phyloP scores from a whole-genome alignment of 2,113 vertebrate genomes.

The Melanostigma gelatinosum region DNA sequence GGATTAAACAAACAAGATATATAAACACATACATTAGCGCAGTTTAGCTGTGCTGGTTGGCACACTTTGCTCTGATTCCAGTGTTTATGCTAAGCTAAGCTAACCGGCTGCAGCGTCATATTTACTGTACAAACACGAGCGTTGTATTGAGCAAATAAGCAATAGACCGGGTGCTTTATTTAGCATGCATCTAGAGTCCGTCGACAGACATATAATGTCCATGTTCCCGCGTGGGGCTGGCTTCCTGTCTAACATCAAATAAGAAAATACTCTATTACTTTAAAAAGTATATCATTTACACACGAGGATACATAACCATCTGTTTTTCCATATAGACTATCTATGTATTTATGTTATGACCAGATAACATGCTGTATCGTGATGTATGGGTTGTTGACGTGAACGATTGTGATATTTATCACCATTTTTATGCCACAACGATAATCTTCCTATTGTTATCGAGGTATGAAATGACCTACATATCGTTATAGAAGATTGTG shows the following conservation, averaged over 20 bases:
- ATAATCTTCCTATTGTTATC: too few species aligned
- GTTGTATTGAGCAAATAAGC: background rate
- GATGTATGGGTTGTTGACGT: too few species aligned
- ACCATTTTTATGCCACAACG: too few species aligned
- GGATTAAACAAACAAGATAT: background rate
- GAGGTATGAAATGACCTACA: too few species aligned
- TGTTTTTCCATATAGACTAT: background rate
- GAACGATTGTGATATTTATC: too few species aligned
- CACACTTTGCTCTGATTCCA: background rate
- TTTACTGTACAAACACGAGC: background rate
- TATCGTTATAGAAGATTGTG: too few species aligned
- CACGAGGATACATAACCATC: too few species aligned
- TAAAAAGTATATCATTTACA: too few species aligned
- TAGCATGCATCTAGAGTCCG: background rate
- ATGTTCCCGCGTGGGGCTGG: conserved; percentile 5
- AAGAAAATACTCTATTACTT: too few species aligned
- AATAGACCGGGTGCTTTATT: background rate
- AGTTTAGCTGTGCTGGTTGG: background rate
- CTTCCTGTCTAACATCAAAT: conserved; percentile 32
- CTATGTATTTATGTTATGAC: background rate
- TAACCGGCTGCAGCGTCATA: background rate
- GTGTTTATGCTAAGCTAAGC: background rate
- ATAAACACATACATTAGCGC: background rate
- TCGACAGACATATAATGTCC: conserved; percentile 5
- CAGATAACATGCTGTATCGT: too few species aligned